Evolutionary conservation across 2,888 invertebrate genomes (phyloP).

Genomic region (Belgica antarctica): DNA sequence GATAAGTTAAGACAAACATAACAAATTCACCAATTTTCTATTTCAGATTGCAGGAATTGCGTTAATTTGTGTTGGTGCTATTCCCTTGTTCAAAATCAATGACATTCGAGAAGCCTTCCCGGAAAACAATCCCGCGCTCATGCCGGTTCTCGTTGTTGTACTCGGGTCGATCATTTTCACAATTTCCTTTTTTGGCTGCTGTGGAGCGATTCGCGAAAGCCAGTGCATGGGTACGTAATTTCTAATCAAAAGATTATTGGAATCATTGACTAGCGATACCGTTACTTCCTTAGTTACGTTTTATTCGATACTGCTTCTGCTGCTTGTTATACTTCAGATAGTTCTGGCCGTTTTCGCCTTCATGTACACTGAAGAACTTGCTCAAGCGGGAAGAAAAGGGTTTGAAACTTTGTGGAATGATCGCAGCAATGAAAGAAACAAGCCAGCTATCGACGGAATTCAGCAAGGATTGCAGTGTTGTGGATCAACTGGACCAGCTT

Average conservation of each 20-base stretch:
- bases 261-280: no score
- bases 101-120: conserved; percentile 57
- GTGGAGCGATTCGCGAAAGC: conserved; percentile 84
- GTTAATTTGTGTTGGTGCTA: conserved; percentile 65
- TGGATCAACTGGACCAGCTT: conserved; percentile 55
- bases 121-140: conserved; percentile 56
- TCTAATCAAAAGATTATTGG: no score
- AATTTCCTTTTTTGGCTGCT: conserved; percentile 86
- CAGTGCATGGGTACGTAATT: conserved; percentile 81
- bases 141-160: conserved; percentile 66
- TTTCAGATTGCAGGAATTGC: conserved; percentile 68
- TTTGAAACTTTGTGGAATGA: conserved; percentile 57
- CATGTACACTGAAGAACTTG: conserved; percentile 61
- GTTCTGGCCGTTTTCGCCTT: conserved; percentile 67
- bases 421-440: conserved; percentile 46
- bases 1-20: no score
- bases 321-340: conserved; percentile 71
- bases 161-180: conserved; percentile 71
- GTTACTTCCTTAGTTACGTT: background rate
- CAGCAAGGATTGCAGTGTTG: conserved; percentile 57
- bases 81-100: conserved; percentile 63
- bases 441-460: conserved; percentile 48
- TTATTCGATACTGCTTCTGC: conserved; percentile 55
- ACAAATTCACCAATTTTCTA: no score
- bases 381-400: conserved; percentile 57